These are phyloP conservation scores for Calyptomena viridis DNA, from an alignment of 2,113 vertebrate genomes.

Conservation along the genomic window DNA sequence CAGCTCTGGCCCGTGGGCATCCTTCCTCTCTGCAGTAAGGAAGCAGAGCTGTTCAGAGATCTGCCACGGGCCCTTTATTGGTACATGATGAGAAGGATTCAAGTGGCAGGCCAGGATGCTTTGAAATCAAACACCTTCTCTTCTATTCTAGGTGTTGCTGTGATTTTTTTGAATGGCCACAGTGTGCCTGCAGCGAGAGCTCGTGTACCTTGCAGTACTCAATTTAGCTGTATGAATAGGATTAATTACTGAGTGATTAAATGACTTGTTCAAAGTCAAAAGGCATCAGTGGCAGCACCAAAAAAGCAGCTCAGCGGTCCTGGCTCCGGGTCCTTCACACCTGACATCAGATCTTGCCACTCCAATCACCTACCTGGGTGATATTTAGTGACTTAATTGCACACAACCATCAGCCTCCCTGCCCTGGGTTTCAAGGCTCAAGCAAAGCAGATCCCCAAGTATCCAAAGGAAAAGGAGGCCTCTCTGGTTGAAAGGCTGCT, in stretches of 20 bases:
- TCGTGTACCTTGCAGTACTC: conserved; percentile 16
- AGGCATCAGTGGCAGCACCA: neutral
- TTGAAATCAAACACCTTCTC: conserved; percentile 48
- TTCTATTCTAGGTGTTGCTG: conserved; percentile 37
- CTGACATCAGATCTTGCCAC: neutral
- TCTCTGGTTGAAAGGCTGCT: neutral
- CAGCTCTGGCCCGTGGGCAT: neutral
- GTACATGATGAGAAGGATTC: conserved; percentile 15
- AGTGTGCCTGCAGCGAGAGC: conserved; percentile 23
- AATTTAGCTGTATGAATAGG: conserved; percentile 59
- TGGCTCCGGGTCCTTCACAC: neutral
- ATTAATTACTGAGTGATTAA: conserved; percentile 58
- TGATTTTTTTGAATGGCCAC: conserved; percentile 51
- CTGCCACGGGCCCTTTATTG: neutral
- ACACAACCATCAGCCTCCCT: neutral
- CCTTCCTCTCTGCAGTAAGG: neutral
- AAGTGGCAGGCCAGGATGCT: conserved; percentile 24
- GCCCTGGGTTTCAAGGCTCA: neutral
- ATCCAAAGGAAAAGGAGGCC: neutral
- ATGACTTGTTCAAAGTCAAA: conserved; percentile 61
- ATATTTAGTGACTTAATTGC: neutral
- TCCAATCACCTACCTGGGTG: neutral
- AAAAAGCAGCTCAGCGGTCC: neutral
- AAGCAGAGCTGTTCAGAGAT: neutral
- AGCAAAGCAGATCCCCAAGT: neutral